These are phyloP conservation scores for Biston stratarius DNA, from an alignment of 2,888 invertebrate genomes.

Conservation along the genomic window DNA sequence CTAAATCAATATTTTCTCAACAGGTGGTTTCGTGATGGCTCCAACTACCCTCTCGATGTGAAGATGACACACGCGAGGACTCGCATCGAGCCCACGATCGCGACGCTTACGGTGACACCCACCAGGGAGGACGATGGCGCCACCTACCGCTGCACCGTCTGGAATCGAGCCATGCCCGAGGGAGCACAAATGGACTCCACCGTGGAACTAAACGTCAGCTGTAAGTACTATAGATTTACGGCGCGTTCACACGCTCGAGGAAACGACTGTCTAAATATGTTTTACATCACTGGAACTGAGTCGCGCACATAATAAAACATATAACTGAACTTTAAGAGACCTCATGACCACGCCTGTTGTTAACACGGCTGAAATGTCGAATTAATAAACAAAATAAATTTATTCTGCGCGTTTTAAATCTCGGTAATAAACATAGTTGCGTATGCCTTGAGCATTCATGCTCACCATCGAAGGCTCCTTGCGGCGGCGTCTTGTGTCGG, in stretches of 20 bases:
- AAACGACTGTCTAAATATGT: not conserved
- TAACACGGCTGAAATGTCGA: too few species aligned
- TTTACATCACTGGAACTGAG: not conserved
- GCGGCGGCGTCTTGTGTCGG: too few species aligned
- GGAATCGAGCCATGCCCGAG: constrained; percentile 95
- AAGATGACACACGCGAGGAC: constrained; percentile 90
- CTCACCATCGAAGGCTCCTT: too few species aligned
- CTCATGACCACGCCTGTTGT: too few species aligned
- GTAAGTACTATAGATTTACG: constrained; percentile 89
- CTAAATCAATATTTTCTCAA: constrained; percentile 30
- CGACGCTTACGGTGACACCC: constrained; percentile 91
- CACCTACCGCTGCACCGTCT: constrained; percentile 93
- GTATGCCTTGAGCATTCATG: too few species aligned
- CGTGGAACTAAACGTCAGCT: constrained; percentile 94
- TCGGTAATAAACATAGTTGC: too few species aligned
- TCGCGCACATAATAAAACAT: too few species aligned
- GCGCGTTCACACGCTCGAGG: too few species aligned
- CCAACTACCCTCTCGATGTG: constrained; percentile 90
- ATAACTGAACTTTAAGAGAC: too few species aligned
- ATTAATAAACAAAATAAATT: too few species aligned
- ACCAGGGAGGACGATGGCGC: constrained; percentile 94
- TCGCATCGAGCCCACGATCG: constrained; percentile 91
- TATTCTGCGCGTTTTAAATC: too few species aligned
- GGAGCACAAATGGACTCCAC: constrained; percentile 92
- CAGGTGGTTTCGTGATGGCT: constrained; percentile 94